Percentiles rank a stretch among this genome's conserved stretches.
These are phyloP conservation scores for Hypselothyrea guttata DNA, from an alignment of 2,888 invertebrate genomes.

Conservation along the genomic window DNA sequence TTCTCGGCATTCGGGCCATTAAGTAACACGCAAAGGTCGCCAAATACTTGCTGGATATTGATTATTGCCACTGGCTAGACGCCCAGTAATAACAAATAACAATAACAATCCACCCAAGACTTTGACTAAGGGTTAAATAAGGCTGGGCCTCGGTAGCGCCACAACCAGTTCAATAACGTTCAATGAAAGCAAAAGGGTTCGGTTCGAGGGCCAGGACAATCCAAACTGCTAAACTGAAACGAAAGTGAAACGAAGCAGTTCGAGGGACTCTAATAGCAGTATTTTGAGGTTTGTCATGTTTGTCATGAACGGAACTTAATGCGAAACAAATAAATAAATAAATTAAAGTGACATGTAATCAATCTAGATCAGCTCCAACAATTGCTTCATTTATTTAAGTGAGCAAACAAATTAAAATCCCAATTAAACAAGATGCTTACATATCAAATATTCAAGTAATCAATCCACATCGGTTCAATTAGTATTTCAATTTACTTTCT, in stretches of 20 bases:
- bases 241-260: conserved; percentile 2
- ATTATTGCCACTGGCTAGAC: conserved; percentile 64
- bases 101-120: conserved; percentile 13
- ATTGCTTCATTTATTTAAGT: too few relatives aligned
- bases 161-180: conserved; percentile 26
- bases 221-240: conserved; percentile 23
- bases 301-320: too few relatives aligned
- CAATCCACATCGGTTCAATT: background rate
- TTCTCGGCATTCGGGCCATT: conserved; percentile 50
- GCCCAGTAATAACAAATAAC: conserved; percentile 35
- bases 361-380: background rate
- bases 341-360: conserved; percentile 4
- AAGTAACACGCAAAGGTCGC: conserved; percentile 67
- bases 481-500: too few relatives aligned
- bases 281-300: too few relatives aligned
- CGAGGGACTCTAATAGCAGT: background rate
- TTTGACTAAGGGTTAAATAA: background rate
- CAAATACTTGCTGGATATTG: conserved; percentile 54
- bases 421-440: background rate
- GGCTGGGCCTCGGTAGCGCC: background rate
- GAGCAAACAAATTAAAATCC: background rate
- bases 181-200: conserved; percentile 30
- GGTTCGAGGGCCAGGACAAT: conserved; percentile 25
- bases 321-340: conserved; percentile 15
- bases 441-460: too few relatives aligned